Evolutionary conservation across 1,140 invertebrate genomes (phyloP), one percentile per base, ranked within the genome.

Genomic region (Drosophila setifemur): DNA sequence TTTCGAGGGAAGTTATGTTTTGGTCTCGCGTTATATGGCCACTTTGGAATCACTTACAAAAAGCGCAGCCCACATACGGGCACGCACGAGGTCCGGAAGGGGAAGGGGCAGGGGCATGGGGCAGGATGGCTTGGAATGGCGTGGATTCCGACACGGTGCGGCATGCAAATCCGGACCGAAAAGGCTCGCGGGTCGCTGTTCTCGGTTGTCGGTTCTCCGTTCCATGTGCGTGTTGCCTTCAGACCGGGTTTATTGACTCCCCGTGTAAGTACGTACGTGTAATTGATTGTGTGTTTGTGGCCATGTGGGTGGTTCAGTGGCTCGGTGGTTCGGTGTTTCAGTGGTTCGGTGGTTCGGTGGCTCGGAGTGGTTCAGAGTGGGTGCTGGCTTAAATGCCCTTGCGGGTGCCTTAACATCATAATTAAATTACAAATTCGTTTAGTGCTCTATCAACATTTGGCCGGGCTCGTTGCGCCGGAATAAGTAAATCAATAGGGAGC

Each of bases 231-330:
- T 45, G 55, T 58, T 66, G 50, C 74, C 64, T 61, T 67, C 74
- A 43, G 52, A 18, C 28, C 12, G 58, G 74, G 79, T 83, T 83
- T 83, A 71, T 77, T 82, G 78, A 82, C 78, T 73, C 73, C 57
- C 53, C 55, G 45, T 57, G 6, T 64, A 64, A 35, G 44, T 39
- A 64, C 42, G 44, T 39, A 28, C 18, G 40, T 50, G 11, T 29
- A 43, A 37, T 37, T 63, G 31, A 47, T 47, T 61, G 57, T 9
- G 39, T 45, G 26, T 43, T 14, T n/a, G 19, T 23, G 33, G 31
- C 54, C n/a, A n/a, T n/a, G n/a, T n/a, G n/a, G n/a, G n/a, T n/a
- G n/a, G n/a, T n/a, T n/a, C n/a, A n/a, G n/a, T n/a, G n/a, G n/a
- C n/a, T n/a, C n/a, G n/a, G n/a, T n/a, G n/a, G n/a, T n/a, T n/a